Conservation (phyloP, 2,888 invertebrate species). For the Agriopis aurantiaria region DNA sequence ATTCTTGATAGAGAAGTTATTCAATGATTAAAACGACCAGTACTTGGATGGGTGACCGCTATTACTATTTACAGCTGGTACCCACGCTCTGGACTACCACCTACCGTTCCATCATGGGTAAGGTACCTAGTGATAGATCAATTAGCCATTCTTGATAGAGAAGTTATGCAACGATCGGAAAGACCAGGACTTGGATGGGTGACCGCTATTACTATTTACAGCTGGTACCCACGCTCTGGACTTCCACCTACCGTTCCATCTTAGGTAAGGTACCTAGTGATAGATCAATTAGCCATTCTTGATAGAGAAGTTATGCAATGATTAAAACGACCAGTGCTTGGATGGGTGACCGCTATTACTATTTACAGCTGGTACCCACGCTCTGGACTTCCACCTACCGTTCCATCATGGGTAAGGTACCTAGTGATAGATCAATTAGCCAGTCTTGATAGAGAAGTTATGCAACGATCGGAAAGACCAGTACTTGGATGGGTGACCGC, state of each 20-base stretch:
- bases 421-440: too few species aligned
- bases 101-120: conserved; percentile 35
- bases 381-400: conserved; percentile 43
- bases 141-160: conserved; percentile 7
- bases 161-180: background rate
- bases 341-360: too few species aligned
- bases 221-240: conserved; percentile 71
- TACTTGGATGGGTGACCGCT: too few species aligned
- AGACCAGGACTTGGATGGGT: too few species aligned
- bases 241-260: conserved; percentile 16
- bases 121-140: too few species aligned
- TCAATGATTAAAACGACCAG: background rate
- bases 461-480: too few species aligned
- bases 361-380: too few species aligned
- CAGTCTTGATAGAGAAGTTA: too few species aligned
- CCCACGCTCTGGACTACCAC: conserved; percentile 62
- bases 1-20: background rate
- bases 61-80: too few species aligned
- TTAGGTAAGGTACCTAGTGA: too few species aligned
- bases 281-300: conserved; percentile 13
- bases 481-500: too few species aligned
- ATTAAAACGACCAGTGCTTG: background rate
- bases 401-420: conserved; percentile 35
- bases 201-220: too few species aligned
- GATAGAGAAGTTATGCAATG: background rate